Base-by-base conservation (phyloP, 1,140 invertebrate species). In the Holcopasites calliopsidis region DNA sequence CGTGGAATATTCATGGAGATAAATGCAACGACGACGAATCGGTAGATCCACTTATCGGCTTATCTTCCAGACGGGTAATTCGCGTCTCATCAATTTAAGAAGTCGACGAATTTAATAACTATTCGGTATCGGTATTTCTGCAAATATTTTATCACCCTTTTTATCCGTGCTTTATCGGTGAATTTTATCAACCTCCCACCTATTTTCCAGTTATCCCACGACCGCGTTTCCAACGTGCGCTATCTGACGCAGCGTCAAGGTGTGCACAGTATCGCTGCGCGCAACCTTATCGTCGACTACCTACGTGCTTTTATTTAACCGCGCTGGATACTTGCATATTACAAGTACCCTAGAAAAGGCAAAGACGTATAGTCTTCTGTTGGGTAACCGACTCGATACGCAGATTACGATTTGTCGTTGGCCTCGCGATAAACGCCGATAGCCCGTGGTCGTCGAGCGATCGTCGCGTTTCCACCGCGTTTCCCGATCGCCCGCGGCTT, bases 371-470 rank as follows among this genome's bases (percentile, higher is more conserved):
- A n/a, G n/a, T n/a, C n/a, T n/a, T n/a, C n/a, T n/a, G n/a, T 64
- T 54, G 79, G 70, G 64, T 57, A 62, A 52, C 38, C 40, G 65
- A 57, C 62, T 70, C 75, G 78, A 79, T 82, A 87, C 86, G 78
- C 79, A 85, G 87, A 90, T 90, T 89, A 90, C 86, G 86, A 82
- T 89, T 84, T 85, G 87, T 88, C 87, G 88, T 89, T 90, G 87
- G 88, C 86, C 88, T 87, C 85, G 88, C 83, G 89, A 90, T 89
- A 88, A 89, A 90, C 85, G 88, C 88, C 83, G 60, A 44, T 64
- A 42, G 21, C 16, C 10, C 10, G 28, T 33, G 31, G n/a, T 47
- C n/a, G 28, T 31, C 21, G 6, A 28, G 7, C 26, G 52, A 54
- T 54, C 26, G 49, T 26, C n/a, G 10, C 49, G 8, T 52, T 52